A percentile compares a stretch with the other conserved stretches of the same genome.
Evolutionary conservation across 2,888 invertebrate genomes (phyloP).

Genomic region (Meloe dianella): DNA sequence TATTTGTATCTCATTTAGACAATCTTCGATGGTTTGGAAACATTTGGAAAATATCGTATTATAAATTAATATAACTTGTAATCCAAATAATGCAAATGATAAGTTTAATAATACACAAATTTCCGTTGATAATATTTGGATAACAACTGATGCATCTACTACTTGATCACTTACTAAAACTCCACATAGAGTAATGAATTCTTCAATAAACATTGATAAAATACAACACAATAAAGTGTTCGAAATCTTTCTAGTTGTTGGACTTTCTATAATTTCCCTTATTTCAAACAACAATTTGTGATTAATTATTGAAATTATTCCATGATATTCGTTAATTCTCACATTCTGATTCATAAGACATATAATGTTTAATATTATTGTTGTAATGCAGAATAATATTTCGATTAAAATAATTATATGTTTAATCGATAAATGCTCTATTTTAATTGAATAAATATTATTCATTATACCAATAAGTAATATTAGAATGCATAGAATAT

Average conservation of each 20-base stretch:
- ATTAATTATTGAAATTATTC: constrained; percentile 17
- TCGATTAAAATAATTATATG: constrained; percentile 18
- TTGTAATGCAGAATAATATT: constrained; percentile 1
- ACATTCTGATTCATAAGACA: constrained; percentile 10
- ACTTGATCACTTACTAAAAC: background rate
- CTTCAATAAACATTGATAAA: constrained; percentile 14
- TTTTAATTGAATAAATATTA: constrained; percentile 10
- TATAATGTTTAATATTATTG: constrained; percentile 13
- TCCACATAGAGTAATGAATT: constrained; percentile 12
- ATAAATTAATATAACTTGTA: constrained; percentile 17
- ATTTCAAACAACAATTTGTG: constrained; percentile 14
- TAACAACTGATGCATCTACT: background rate
- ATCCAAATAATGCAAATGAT: constrained; percentile 12
- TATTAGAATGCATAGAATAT: constrained; percentile 12
- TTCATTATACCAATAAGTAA: constrained; percentile 17
- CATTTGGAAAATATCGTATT: constrained; percentile 16
- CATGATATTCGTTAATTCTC: constrained; percentile 19
- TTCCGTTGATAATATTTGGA: constrained; percentile 15
- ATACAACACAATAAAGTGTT: constrained; percentile 2
- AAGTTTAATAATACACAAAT: constrained; percentile 10
- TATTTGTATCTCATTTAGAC: constrained; percentile 7
- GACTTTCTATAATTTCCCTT: constrained; percentile 11
- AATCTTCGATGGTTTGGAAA: constrained; percentile 16
- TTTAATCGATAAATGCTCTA: constrained; percentile 8
- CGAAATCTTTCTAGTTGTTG: constrained; percentile 8